A percentile compares a stretch with the other conserved stretches of the same genome.
These are phyloP conservation scores for Hermodice carunculata DNA, from an alignment of 2,888 invertebrate genomes.

Conservation along the genomic window DNA sequence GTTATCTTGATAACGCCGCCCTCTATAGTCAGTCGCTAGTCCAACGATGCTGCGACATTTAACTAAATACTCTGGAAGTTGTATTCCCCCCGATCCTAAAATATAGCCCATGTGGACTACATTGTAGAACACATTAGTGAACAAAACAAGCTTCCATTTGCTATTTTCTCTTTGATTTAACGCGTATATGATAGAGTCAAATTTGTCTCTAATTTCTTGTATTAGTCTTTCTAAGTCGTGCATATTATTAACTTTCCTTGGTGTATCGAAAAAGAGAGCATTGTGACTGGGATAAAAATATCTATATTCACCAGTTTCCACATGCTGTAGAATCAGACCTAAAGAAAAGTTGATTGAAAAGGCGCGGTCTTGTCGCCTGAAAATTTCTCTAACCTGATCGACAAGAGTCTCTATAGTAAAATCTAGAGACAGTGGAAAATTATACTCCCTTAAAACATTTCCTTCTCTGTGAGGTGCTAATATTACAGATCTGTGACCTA, in stretches of 20 bases:
- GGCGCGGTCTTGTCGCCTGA: background rate
- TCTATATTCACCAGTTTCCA: conserved; percentile 8
- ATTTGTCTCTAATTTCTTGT: no score
- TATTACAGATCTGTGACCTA: no score
- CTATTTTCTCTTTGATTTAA: background rate
- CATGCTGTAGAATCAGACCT: background rate
- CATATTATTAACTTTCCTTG: background rate
- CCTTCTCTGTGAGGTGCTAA: no score
- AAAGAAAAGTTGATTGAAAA: background rate
- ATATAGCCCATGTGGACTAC: background rate
- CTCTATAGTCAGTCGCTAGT: background rate
- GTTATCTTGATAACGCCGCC: background rate
- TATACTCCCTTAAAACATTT: no score
- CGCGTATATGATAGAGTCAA: background rate
- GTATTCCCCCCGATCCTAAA: background rate
- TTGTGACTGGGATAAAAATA: background rate
- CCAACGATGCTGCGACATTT: background rate
- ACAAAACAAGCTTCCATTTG: background rate
- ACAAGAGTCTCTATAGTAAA: no score
- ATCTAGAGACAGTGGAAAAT: no score
- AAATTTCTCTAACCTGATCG: no score
- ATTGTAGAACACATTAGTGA: background rate
- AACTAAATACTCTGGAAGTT: background rate
- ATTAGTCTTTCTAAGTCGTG: background rate
- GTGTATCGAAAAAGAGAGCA: background rate